Conservation (phyloP, 2,888 invertebrate genomes). For the Amblyjoppa fuscipennis region DNA sequence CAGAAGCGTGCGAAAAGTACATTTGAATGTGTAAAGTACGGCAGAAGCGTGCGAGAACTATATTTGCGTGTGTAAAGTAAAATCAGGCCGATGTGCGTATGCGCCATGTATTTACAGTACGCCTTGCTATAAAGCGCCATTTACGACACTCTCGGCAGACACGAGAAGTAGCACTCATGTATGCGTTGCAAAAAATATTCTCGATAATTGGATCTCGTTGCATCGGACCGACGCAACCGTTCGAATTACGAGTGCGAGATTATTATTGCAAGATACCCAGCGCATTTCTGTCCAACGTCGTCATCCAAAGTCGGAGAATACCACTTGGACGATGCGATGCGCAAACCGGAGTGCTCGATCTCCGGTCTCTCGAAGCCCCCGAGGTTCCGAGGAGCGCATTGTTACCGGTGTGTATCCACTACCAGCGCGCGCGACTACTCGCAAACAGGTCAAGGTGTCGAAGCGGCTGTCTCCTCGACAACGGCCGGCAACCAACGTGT, state of each 20-base stretch:
- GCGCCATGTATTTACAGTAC: too few species aligned
- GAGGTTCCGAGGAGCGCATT: constrained; percentile 32
- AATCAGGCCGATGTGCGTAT: too few species aligned
- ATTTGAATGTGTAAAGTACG: too few species aligned
- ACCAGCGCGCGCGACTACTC: constrained; percentile 32
- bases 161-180: too few species aligned
- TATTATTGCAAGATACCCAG: background rate
- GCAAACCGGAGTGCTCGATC: constrained; percentile 35
- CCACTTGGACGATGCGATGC: constrained; percentile 29
- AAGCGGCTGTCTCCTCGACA: constrained; percentile 46
- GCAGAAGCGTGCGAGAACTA: too few species aligned
- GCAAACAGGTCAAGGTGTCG: constrained; percentile 68
- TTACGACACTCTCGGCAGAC: too few species aligned
- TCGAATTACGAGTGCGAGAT: background rate
- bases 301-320: constrained; percentile 27
- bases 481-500: constrained; percentile 33
- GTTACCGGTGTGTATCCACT: constrained; percentile 33
- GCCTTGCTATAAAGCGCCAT: too few species aligned
- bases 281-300: constrained; percentile 1
- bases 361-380: constrained; percentile 27
- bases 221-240: too few species aligned
- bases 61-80: too few species aligned
- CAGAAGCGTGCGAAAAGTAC: too few species aligned
- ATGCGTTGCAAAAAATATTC: too few species aligned
- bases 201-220: background rate